These are phyloP conservation scores for Pyrgilauda ruficollis DNA, from an alignment of 2,113 vertebrate species.

Conservation along the genomic window DNA sequence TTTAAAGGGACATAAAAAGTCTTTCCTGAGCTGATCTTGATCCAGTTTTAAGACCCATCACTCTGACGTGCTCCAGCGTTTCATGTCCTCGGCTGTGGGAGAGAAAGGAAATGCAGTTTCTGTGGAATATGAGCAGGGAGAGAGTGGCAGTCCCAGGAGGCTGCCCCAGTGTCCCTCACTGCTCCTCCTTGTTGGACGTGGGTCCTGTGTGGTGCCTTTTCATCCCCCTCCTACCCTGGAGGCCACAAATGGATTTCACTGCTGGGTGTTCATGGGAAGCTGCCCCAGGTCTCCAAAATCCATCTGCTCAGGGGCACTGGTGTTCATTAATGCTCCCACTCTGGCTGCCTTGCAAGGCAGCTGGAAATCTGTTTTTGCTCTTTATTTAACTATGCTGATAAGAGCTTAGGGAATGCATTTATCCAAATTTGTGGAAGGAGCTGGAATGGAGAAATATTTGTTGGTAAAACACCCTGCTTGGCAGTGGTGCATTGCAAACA, in stretches of 20 bases:
- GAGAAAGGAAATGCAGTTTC: neutral
- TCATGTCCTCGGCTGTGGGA: fast-evolving
- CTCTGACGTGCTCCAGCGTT: neutral
- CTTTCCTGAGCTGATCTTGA: fast-evolving
- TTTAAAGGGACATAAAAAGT: neutral
- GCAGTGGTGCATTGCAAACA: constrained; percentile 40
- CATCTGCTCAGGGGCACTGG: fast-evolving
- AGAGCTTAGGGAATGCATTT: constrained; percentile 63
- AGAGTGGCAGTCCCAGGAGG: neutral
- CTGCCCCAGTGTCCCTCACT: fast-evolving
- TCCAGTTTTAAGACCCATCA: neutral
- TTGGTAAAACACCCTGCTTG: constrained; percentile 51
- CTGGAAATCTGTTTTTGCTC: neutral
- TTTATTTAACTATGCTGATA: constrained; percentile 52
- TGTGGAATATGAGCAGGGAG: neutral
- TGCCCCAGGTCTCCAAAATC: neutral
- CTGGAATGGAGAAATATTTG: constrained; percentile 54
- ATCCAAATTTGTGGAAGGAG: constrained; percentile 41
- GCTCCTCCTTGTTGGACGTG: fast-evolving
- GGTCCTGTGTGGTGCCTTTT: fast-evolving
- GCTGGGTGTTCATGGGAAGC: neutral
- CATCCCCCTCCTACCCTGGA: too few species aligned
- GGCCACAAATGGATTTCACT: neutral
- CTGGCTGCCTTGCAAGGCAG: neutral
- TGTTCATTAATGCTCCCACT: neutral